Percentiles rank a stretch among this genome's conserved stretches.
Conservation (phyloP, 1,140 invertebrate species). For the Aradophagus sp. region DNA sequence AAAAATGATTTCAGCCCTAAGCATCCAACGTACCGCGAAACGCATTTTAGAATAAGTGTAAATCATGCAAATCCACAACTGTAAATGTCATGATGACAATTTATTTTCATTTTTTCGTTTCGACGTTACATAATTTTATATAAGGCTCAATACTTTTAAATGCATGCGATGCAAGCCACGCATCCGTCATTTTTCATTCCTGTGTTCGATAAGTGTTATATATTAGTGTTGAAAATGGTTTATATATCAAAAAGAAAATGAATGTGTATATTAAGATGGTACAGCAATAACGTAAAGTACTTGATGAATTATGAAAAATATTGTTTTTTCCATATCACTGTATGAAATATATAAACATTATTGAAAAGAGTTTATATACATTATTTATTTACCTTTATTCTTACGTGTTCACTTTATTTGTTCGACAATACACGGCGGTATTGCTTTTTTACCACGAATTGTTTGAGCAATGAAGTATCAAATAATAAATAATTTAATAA, state of each 20-base stretch:
- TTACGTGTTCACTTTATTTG: too few species aligned
- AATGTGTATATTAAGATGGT: constrained; percentile 38
- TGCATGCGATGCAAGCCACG: constrained; percentile 1
- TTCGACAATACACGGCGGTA: too few species aligned
- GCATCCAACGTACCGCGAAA: too few species aligned
- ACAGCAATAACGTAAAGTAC: constrained; percentile 29
- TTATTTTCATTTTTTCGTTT: constrained; percentile 17
- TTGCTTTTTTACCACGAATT: too few species aligned
- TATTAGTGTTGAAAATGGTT: constrained; percentile 31
- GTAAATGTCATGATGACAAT: constrained; percentile 12
- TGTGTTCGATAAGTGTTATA: constrained; percentile 20
- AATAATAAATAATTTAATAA: too few species aligned
- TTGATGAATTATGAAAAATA: constrained; percentile 28
- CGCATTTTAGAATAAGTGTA: constrained; percentile 16
- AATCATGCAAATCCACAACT: constrained; percentile 19
- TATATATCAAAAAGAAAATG: constrained; percentile 30
- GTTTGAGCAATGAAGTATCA: too few species aligned
- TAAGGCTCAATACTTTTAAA: constrained; percentile 35
- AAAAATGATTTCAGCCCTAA: constrained; percentile 34
- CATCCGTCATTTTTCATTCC: constrained; percentile 8
- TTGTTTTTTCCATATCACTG: constrained; percentile 48
- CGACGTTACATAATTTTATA: constrained; percentile 22
- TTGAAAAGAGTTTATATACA: constrained; percentile 17
- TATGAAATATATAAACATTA: constrained; percentile 45
- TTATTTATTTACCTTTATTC: too few species aligned